phyloP scores from a whole-genome alignment of 2,888 invertebrate genomes.

The Stenurella melanura region DNA sequence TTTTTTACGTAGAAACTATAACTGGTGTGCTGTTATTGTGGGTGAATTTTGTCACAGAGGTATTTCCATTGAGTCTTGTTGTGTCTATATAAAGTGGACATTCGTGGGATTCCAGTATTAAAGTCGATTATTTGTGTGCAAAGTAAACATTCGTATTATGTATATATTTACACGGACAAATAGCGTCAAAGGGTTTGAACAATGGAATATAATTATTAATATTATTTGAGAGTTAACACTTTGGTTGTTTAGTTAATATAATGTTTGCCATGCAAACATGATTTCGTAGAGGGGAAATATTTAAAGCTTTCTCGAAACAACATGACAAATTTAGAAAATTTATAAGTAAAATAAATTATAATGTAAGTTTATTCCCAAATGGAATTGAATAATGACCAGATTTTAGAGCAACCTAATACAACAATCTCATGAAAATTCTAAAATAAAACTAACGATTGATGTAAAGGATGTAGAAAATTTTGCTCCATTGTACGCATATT shows the following conservation, averaged over 20 bases:
- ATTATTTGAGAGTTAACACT: constrained; percentile 67
- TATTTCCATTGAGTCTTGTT: constrained; percentile 42
- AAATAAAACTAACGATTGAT: no score
- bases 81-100: constrained; percentile 59
- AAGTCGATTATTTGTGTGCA: constrained; percentile 56
- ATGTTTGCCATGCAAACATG: constrained; percentile 49
- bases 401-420: no score
- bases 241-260: constrained; percentile 49
- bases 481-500: no score
- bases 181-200: constrained; percentile 64
- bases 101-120: constrained; percentile 58
- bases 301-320: constrained; percentile 45
- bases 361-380: no score
- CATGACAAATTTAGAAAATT: constrained; percentile 46
- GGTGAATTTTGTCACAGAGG: constrained; percentile 32
- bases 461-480: no score
- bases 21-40: constrained; percentile 13
- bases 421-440: no score
- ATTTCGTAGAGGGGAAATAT: constrained; percentile 43
- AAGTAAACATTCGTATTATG: constrained; percentile 57
- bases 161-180: constrained; percentile 63
- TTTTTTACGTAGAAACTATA: background rate
- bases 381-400: no score
- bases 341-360: background rate
- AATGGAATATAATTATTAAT: constrained; percentile 63